These are phyloP conservation scores for Gadopsis marmoratus DNA, from an alignment of 2,797 vertebrate genomes.

Conservation along the genomic window DNA sequence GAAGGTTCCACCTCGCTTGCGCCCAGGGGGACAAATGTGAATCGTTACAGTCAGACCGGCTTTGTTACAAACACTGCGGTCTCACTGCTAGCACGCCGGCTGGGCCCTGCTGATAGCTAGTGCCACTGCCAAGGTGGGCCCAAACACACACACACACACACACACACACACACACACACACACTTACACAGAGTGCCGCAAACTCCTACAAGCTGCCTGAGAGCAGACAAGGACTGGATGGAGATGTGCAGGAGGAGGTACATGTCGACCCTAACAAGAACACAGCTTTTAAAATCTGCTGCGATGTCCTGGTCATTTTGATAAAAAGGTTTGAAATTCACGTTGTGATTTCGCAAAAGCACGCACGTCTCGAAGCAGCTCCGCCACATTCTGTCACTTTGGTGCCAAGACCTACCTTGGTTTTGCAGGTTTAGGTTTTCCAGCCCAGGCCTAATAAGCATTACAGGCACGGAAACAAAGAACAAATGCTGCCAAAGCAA, in stretches of 20 bases:
- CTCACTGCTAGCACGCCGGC: constrained; percentile 75
- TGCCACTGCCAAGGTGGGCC: constrained; percentile 72
- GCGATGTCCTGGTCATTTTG: constrained; percentile 4
- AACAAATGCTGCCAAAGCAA: constrained; percentile 21
- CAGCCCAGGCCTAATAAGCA: constrained; percentile 19
- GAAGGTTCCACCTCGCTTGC: constrained; percentile 73
- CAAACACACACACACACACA: constrained; percentile 52
- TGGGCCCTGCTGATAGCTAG: constrained; percentile 76
- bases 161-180: constrained; percentile 46
- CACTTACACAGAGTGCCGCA: constrained; percentile 45
- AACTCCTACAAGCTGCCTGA: constrained; percentile 66
- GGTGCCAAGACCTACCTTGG: not conserved
- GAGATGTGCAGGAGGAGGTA: constrained; percentile 56
- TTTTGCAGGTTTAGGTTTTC: constrained; percentile 12
- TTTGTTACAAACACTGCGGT: constrained; percentile 73
- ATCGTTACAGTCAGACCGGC: constrained; percentile 68
- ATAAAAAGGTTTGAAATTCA: not conserved
- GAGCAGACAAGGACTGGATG: constrained; percentile 56
- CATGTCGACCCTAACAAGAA: constrained; percentile 60
- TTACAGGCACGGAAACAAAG: constrained; percentile 10
- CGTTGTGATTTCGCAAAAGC: not conserved
- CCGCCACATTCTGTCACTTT: not conserved
- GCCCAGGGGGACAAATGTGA: constrained; percentile 74
- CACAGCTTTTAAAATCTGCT: constrained; percentile 23
- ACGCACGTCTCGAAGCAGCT: not conserved